Base-by-base conservation (phyloP, 2,888 invertebrate genomes). In the Andrena camellia region DNA sequence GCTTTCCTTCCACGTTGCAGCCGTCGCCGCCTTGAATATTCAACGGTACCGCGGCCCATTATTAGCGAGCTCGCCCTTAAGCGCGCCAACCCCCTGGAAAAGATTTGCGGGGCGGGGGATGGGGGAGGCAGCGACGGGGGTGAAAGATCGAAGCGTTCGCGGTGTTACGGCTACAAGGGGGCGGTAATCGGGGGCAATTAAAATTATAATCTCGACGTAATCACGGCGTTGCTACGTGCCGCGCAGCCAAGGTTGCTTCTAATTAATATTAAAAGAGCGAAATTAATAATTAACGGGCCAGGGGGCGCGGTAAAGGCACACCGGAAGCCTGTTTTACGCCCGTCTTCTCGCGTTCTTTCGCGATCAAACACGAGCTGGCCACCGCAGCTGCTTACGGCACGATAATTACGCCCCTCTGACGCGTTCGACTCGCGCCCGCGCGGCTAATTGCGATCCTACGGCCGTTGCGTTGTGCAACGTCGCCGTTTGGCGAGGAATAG, bases 191-290 rank as follows among this genome's bases (percentile, higher is more conserved):
- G 73, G 79, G 76, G 66, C 84, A 81, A 88, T 89, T 89, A 86
- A 88, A 87, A 86, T 89, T 87, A 86, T 81, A 87, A 89, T 88
- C 75, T 63, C 71, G 63, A 60, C 71, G 78, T 85, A 82, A 83
- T 83, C 83, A 80, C 75, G 74, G 20, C 54, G 78, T 78, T 83
- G 71, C 78, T 70, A 68, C 48, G 33, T 48, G 33, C n/a, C 33
- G 6, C 35, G 42, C 52, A 35, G 54, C 20, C 54, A 2, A 8
- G 69, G 59, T 69, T 50, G 75, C 50, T 69, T 78, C 74, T 86
- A 81, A 86, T 89, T 87, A 83, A 88, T 87, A 86, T 87, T 86
- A 86, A 84, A 83, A 78, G 80, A 69, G 60, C 70, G 68, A 85
- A 83, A 87, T 89, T 89, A 84, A 88, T 88, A 85, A 86, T 89